These are phyloP conservation scores for Blera fallax DNA, from an alignment of 2,888 invertebrate species.

Conservation along the genomic window DNA sequence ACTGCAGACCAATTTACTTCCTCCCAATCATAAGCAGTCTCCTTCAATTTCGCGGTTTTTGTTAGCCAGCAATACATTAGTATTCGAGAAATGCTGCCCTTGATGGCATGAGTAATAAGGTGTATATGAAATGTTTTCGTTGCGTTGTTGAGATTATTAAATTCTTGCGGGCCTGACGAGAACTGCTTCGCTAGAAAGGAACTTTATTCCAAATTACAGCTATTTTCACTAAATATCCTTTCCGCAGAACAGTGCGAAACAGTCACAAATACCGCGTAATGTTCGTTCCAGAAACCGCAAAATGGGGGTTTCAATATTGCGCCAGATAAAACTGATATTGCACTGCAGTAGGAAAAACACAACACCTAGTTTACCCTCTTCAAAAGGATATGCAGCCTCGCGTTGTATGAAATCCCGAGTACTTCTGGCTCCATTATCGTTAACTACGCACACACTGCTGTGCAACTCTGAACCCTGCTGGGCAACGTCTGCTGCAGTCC, in stretches of 20 bases:
- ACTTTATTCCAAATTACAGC: background rate
- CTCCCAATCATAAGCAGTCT: constrained; percentile 15
- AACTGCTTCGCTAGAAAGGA: background rate
- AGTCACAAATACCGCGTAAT: constrained; percentile 3
- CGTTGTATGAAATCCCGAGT: background rate
- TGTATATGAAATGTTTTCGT: background rate
- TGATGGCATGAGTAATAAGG: background rate
- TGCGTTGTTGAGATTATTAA: constrained; percentile 7
- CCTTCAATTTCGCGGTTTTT: too few species aligned
- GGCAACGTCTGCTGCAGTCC: constrained; percentile 16
- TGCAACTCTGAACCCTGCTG: background rate
- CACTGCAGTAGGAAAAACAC: background rate
- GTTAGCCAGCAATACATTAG: constrained; percentile 8
- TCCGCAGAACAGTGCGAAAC: background rate
- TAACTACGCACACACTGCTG: background rate
- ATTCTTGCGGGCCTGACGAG: background rate
- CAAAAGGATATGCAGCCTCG: background rate
- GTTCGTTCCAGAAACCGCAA: constrained; percentile 12
- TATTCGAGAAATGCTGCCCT: background rate
- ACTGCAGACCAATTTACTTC: background rate
- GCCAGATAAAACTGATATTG: constrained; percentile 1
- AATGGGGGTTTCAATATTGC: constrained; percentile 23
- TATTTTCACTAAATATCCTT: constrained; percentile 4
- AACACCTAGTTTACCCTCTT: background rate
- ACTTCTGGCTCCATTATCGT: constrained; percentile 9